These are phyloP conservation scores for Actenoides hombroni DNA, from an alignment of 2,113 vertebrate genomes.

Conservation along the genomic window DNA sequence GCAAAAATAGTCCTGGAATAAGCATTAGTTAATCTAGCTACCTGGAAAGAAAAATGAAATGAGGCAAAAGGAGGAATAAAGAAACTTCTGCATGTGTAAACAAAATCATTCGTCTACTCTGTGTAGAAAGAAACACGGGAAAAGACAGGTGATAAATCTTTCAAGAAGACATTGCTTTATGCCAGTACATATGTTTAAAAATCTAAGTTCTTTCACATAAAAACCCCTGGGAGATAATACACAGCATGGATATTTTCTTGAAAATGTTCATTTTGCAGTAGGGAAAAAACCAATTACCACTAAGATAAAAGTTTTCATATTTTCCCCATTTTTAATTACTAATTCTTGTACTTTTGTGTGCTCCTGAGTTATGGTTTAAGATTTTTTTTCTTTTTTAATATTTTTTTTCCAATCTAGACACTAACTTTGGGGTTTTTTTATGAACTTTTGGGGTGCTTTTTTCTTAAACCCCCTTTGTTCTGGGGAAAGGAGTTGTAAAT, in stretches of 20 bases:
- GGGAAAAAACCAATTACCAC: not conserved
- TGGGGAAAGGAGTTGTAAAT: not conserved
- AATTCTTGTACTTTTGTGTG: not conserved
- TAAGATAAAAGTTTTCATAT: not conserved
- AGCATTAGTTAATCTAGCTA: not conserved
- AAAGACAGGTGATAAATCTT: not conserved
- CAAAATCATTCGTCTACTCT: not conserved
- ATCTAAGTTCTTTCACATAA: not conserved
- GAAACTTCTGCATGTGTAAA: not conserved
- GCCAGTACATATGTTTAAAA: accelerated
- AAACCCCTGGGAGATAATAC: not conserved
- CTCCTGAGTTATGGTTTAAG: not conserved
- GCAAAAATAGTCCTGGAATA: not conserved
- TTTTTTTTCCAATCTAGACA: not conserved
- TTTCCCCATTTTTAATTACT: not conserved
- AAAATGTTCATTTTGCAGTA: not conserved
- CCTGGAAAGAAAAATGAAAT: not conserved
- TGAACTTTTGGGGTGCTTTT: not conserved
- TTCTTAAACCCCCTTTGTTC: not conserved
- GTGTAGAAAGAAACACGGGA: not conserved
- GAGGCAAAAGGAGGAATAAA: not conserved
- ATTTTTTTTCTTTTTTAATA: not conserved
- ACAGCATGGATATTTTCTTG: not conserved
- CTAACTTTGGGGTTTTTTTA: not conserved
- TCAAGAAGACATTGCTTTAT: not conserved